Conservation (phyloP, 2,113 vertebrate species). For the Myrmecobius fasciatus region DNA sequence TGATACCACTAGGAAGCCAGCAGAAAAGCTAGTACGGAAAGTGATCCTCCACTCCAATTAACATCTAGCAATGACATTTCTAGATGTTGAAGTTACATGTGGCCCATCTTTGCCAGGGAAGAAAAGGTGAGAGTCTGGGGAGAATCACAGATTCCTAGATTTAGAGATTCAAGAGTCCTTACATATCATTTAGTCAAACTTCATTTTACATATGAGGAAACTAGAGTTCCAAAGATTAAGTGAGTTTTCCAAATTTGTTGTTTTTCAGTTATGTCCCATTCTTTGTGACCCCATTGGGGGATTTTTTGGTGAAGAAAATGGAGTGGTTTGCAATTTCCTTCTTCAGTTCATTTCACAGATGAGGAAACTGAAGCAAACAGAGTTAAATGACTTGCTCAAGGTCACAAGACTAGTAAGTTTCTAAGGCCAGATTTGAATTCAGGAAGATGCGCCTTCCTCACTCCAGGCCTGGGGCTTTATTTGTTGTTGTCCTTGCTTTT, state of each 20-base stretch:
- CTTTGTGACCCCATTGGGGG: not conserved
- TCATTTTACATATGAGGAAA: not conserved
- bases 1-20: not conserved
- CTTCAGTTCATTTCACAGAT: not conserved
- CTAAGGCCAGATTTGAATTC: not conserved
- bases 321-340: not conserved
- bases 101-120: not conserved
- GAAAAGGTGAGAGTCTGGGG: not conserved
- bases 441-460: not conserved
- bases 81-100: not conserved
- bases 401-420: not conserved
- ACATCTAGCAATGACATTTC: not conserved
- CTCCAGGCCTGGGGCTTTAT: not conserved
- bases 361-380: not conserved
- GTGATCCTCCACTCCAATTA: not conserved
- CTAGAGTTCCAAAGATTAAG: not conserved
- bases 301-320: not conserved
- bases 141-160: not conserved
- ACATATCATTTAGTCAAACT: not conserved
- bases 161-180: not conserved
- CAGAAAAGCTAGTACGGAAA: not conserved
- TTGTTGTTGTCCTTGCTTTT: no score
- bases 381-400: not conserved
- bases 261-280: no score
- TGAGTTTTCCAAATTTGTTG: not conserved